Conservation (phyloP, 2,888 invertebrate genomes). For the Pheosia gnoma region DNA sequence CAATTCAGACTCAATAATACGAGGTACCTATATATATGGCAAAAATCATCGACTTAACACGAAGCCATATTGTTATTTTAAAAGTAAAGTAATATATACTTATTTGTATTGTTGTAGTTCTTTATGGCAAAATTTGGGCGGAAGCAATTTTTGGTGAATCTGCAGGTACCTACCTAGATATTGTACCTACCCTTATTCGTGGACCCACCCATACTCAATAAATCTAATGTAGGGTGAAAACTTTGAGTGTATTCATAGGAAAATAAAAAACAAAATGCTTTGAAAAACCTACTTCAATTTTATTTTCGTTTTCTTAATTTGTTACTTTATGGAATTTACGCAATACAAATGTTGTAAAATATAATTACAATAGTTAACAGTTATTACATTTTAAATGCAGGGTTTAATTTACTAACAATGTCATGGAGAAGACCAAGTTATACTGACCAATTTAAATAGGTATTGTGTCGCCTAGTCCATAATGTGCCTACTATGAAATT, state of each 20-base stretch:
- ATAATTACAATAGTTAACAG: conserved; percentile 80
- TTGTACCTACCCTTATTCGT: no score
- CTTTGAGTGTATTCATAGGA: not conserved
- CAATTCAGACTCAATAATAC: no score
- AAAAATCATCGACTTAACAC: no score
- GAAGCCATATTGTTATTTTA: no score
- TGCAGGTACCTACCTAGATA: no score
- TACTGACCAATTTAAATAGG: conserved; percentile 46
- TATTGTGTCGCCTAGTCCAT: conserved; percentile 41
- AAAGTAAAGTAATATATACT: no score
- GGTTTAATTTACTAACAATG: conserved; percentile 73
- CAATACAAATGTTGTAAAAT: conserved; percentile 81
- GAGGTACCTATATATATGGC: no score
- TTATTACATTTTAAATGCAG: conserved; percentile 80
- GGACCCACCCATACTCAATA: no score
- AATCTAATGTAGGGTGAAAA: not conserved
- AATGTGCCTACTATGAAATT: conserved; percentile 42
- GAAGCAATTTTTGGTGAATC: no score
- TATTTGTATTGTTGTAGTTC: no score
- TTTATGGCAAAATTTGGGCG: no score
- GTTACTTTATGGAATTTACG: conserved; percentile 78
- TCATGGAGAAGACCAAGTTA: conserved; percentile 71
- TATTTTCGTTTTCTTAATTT: conserved; percentile 77
- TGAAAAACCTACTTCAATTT: conserved; percentile 81
- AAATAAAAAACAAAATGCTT: conserved; percentile 31